Conservation (phyloP, 2,888 invertebrate species). For the Shargacucullia verbasci region DNA sequence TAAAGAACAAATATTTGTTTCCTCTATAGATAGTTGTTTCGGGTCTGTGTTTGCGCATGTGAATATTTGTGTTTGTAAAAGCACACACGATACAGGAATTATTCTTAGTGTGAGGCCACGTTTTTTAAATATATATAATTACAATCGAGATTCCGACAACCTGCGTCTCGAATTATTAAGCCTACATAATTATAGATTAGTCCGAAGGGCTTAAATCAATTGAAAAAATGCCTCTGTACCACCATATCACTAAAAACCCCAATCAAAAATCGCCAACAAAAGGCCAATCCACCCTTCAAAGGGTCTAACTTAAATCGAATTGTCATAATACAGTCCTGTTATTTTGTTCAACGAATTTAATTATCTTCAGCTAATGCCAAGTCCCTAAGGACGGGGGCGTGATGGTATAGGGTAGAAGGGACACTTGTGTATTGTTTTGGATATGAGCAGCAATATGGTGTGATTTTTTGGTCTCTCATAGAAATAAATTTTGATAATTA, state of each 20-base stretch:
- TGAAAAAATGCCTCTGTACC: conserved; percentile 13
- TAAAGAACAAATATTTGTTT: no score
- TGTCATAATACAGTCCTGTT: conserved; percentile 71
- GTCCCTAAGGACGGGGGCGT: conserved; percentile 65
- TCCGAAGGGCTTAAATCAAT: conserved; percentile 3
- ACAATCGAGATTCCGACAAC: no score
- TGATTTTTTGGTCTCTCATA: conserved; percentile 57
- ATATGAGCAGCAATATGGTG: conserved; percentile 68
- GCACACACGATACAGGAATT: no score
- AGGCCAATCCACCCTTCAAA: conserved; percentile 57
- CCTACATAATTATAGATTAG: no score
- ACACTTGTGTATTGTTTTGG: conserved; percentile 69
- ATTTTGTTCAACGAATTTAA: conserved; percentile 79
- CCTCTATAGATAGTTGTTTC: no score
- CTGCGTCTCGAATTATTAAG: no score
- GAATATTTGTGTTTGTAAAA: no score
- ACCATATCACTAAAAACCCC: conserved; percentile 28
- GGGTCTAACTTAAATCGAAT: conserved; percentile 67
- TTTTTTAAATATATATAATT: no score
- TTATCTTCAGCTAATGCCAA: conserved; percentile 69
- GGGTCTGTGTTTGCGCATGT: no score
- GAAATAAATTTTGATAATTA: no score
- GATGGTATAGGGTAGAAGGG: conserved; percentile 41
- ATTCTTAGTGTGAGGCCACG: no score
- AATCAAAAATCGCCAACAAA: conserved; percentile 44